Evolutionary conservation across 2,888 invertebrate species (phyloP).

Genomic region (Margaritifera margaritifera): DNA sequence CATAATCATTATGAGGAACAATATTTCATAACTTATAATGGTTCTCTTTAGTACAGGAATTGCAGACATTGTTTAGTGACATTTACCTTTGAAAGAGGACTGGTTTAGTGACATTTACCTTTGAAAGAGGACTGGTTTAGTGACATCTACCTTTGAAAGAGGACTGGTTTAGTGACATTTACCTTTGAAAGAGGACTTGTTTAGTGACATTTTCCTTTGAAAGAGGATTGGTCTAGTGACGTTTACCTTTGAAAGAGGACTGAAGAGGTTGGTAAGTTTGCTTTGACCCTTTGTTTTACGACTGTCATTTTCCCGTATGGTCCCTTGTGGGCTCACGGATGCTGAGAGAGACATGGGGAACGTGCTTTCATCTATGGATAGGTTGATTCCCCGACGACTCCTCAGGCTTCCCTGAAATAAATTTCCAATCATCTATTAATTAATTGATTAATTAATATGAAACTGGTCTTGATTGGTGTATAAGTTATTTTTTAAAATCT

Average conservation of each 20-base stretch:
- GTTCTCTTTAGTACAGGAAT: no score
- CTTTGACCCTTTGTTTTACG: slow-evolving; percentile 55
- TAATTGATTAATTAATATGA: no score
- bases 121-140: slow-evolving; percentile 48
- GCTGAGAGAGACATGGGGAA: slow-evolving; percentile 42
- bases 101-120: slow-evolving; percentile 48
- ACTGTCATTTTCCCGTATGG: slow-evolving; percentile 50
- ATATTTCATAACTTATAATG: no score
- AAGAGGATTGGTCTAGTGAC: slow-evolving; percentile 36
- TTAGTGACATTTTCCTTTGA: slow-evolving; percentile 50
- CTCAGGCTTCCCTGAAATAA: slow-evolving; percentile 57
- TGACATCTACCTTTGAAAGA: slow-evolving; percentile 53
- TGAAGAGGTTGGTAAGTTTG: slow-evolving; percentile 60
- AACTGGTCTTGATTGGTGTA: no score
- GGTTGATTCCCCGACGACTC: slow-evolving; percentile 51
- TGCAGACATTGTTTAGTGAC: no score
- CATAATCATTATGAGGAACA: no score
- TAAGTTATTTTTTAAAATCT: no score
- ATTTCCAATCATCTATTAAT: neutral
- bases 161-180: slow-evolving; percentile 42
- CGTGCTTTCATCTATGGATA: slow-evolving; percentile 61
- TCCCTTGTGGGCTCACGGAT: slow-evolving; percentile 58
- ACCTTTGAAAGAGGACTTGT: slow-evolving; percentile 61
- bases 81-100: no score
- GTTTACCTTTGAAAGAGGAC: slow-evolving; percentile 59